phyloP scores from a whole-genome alignment of 2,888 invertebrate genomes.

The Ferrisia virgata region DNA sequence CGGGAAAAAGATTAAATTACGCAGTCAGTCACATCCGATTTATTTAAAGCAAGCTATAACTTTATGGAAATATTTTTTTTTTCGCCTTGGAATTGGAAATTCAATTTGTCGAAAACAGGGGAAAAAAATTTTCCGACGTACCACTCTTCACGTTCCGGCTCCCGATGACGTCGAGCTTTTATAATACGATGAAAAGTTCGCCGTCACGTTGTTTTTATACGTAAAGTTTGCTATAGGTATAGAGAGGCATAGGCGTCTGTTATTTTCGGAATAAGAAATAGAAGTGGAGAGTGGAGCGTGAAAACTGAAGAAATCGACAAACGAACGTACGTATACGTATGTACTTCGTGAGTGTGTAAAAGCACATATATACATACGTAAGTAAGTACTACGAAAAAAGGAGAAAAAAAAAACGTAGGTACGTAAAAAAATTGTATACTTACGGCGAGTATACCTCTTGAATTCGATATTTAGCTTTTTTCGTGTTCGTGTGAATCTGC shows the following conservation, averaged over 20 bases:
- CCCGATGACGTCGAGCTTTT: not conserved
- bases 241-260: not conserved
- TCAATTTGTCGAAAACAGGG: slow-evolving; percentile 21
- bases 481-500: slow-evolving; percentile 62
- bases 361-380: too few species aligned
- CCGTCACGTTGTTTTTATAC: not conserved
- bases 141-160: not conserved
- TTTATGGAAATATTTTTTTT: slow-evolving; percentile 19
- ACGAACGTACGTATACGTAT: not conserved
- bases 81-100: not conserved
- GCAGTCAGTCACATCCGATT: slow-evolving; percentile 18
- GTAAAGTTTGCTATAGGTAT: not conserved
- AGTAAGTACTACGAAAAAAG: too few species aligned
- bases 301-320: slow-evolving; percentile 21
- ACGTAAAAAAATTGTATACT: slow-evolving; percentile 50
- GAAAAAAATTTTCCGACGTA: not conserved
- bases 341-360: too few species aligned
- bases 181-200: slow-evolving; percentile 2
- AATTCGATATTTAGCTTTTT: slow-evolving; percentile 64
- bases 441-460: slow-evolving; percentile 67
- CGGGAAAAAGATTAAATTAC: not conserved
- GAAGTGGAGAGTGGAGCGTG: not conserved
- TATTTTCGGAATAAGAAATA: not conserved
- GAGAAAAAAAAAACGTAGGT: too few species aligned
- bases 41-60: slow-evolving; percentile 8